Percentiles rank a stretch among this genome's conserved stretches.
phyloP scores from a whole-genome alignment of 2,888 invertebrate species.

The Oxycera nigricornis region DNA sequence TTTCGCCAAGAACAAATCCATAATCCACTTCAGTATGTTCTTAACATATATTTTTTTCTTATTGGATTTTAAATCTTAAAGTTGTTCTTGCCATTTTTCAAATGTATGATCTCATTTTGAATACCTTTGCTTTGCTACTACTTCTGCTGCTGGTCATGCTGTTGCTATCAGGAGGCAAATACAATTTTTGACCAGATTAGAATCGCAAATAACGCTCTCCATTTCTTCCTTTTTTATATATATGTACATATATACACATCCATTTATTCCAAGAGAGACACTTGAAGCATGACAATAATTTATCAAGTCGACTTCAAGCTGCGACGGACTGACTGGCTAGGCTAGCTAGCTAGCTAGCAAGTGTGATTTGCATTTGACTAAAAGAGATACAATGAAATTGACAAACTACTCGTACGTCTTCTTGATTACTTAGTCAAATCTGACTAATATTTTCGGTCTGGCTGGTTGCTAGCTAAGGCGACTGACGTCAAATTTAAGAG shows the following conservation, averaged over 20 bases:
- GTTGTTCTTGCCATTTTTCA: neutral
- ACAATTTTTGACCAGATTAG: neutral
- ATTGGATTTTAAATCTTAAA: neutral
- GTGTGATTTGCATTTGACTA: neutral
- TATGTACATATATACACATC: too few species aligned
- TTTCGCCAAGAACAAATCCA: too few species aligned
- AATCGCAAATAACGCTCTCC: constrained; percentile 16
- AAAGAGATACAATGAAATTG: neutral
- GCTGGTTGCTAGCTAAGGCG: neutral
- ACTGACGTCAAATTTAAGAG: too few species aligned
- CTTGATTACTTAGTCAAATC: neutral
- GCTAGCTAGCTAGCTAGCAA: neutral
- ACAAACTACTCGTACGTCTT: neutral
- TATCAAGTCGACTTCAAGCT: constrained; percentile 10
- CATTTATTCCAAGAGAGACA: too few species aligned
- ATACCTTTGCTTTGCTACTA: neutral
- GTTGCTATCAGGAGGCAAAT: too few species aligned
- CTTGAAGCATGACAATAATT: constrained; percentile 21
- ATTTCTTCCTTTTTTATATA: neutral
- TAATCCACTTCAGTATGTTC: too few species aligned
- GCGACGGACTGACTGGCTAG: neutral
- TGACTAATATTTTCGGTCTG: neutral
- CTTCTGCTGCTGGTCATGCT: neutral
- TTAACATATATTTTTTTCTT: too few species aligned
- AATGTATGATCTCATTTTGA: neutral